Percentiles rank a stretch among this genome's conserved stretches.
These are phyloP conservation scores for Conchocele bisecta DNA, from an alignment of 2,888 invertebrate genomes.

Conservation along the genomic window DNA sequence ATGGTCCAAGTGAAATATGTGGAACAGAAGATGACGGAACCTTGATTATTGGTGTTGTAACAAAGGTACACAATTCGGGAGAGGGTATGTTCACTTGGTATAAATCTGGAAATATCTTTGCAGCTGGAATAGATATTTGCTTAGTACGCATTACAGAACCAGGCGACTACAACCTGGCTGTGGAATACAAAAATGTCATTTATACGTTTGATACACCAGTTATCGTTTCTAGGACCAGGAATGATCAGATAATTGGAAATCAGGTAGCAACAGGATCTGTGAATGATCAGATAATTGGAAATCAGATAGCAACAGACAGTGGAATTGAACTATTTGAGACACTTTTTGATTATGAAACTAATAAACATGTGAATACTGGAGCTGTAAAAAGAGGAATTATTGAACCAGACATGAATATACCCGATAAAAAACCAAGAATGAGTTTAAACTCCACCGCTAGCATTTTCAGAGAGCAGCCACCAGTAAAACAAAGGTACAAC, in stretches of 20 bases:
- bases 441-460: too few relatives aligned
- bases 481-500: too few relatives aligned
- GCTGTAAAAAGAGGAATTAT: too few relatives aligned
- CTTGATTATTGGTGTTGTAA: background rate
- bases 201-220: slow-evolving; percentile 7
- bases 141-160: background rate
- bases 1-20: background rate
- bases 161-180: background rate
- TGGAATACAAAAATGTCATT: slow-evolving; percentile 1
- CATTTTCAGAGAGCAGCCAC: too few relatives aligned
- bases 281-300: background rate
- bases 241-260: background rate
- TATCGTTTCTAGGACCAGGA: slow-evolving; percentile 1
- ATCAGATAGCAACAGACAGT: too few relatives aligned
- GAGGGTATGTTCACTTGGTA: slow-evolving; percentile 1
- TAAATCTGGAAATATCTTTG: background rate
- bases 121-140: slow-evolving; percentile 7
- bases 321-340: too few relatives aligned
- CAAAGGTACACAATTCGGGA: slow-evolving; percentile 2
- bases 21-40: background rate
- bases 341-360: too few relatives aligned
- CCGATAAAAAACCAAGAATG: too few relatives aligned
- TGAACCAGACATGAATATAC: too few relatives aligned
- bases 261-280: background rate
- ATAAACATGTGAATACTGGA: too few relatives aligned